Evolutionary conservation across 2,113 vertebrate species (phyloP).

Genomic region (Antigone vipio): DNA sequence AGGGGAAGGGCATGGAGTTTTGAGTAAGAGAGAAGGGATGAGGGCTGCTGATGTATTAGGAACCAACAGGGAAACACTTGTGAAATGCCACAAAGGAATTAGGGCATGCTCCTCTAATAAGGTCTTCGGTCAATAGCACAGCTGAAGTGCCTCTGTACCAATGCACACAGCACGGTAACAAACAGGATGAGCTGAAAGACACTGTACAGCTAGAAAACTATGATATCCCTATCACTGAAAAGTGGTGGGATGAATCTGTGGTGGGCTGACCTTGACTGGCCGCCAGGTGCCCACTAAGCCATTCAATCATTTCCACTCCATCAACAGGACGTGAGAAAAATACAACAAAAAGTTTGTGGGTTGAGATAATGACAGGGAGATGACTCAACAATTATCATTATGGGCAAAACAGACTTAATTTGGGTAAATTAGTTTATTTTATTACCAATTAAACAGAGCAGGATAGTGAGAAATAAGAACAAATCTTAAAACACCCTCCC

Average conservation of each 20-base stretch:
- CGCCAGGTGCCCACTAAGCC: neutral
- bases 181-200: neutral
- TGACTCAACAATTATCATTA: too few relatives aligned
- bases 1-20: neutral
- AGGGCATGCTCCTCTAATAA: neutral
- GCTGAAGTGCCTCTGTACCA: neutral
- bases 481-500: too few relatives aligned
- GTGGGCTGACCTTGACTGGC: neutral
- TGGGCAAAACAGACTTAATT: too few relatives aligned
- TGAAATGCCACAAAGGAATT: neutral
- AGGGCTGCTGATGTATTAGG: neutral
- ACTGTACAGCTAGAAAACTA: neutral
- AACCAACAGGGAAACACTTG: neutral
- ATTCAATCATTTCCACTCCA: neutral
- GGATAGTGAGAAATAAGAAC: too few relatives aligned
- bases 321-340: neutral
- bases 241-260: neutral
- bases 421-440: too few relatives aligned
- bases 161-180: neutral
- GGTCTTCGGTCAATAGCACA: neutral
- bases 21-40: neutral
- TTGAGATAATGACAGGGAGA: too few relatives aligned
- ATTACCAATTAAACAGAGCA: too few relatives aligned
- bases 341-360: too few relatives aligned
- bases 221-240: accelerated